Evolutionary conservation across 2,797 vertebrate species (phyloP), one percentile per base, ranked within the genome.

Genomic region (Cynodonichthys magdalenae): DNA sequence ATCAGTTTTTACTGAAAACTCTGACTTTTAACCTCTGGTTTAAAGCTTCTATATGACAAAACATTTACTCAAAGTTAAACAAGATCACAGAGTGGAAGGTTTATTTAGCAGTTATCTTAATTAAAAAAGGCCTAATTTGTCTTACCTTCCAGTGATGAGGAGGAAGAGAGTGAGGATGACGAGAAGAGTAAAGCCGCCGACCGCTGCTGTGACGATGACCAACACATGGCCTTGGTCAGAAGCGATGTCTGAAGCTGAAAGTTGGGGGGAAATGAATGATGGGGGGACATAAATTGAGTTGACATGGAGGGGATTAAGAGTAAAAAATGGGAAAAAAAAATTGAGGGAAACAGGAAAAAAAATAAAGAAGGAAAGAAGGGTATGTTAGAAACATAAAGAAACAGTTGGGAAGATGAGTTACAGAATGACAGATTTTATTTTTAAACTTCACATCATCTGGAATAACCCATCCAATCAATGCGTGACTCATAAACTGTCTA

Each of bases 101-200:
- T 55, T 18, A 15, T 8, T 12, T 1, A 39, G 47, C 19, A 31
- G 41, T 52, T 8, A 59, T 39, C 31, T 51, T n/a, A 29, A 28
- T 42, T 34, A 8, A 49, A 48, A 11, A 5, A 4, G 8, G 34
- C 31, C 3, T 15, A 53, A 54, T 53, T 18, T 3, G 5, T 70
- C 71, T 94, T 96, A 98, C 96, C 96, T 95, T 71, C 96, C 96
- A 17, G 96, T 98, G 90, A 98, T 98, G 70, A 98, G 92, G 91
- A 98, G 96, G 93, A 98, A 98, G 76, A 98, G 91, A 48, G 96
- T 98, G 79, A 98, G 95, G 87, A 98, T 98, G 84, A 98, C 89
- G 8, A 98, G 92, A 45, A 98, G 95, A 20, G 96, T 96, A 83
- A 98, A 98, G 80, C 96, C 96, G 15, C 96, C 96, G 2, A 98